phyloP scores from a whole-genome alignment of 2,797 vertebrate genomes.

The Syncerus caffer region DNA sequence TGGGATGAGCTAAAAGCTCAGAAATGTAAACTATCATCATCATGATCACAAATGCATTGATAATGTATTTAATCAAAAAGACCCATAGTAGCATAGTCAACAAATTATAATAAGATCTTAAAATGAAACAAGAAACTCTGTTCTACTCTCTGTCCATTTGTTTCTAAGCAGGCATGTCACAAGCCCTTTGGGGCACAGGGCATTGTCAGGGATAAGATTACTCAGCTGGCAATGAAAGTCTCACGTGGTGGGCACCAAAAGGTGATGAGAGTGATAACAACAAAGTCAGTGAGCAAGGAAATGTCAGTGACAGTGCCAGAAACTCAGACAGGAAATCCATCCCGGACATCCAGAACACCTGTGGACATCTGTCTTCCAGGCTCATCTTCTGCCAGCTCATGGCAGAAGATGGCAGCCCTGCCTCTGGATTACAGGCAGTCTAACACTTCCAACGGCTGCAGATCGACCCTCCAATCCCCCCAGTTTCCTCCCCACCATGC shows the following conservation, averaged over 20 bases:
- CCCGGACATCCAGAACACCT: background rate
- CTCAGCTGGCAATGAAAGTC: background rate
- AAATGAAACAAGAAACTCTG: background rate
- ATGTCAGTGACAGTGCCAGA: background rate
- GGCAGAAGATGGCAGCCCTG: background rate
- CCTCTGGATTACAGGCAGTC: too few relatives aligned
- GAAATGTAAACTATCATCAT: background rate
- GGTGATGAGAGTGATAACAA: background rate
- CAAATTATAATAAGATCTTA: background rate
- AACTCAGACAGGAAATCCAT: background rate
- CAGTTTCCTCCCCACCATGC: accelerated
- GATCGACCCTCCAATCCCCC: too few relatives aligned
- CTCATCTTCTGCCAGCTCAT: background rate
- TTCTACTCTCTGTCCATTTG: background rate
- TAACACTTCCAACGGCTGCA: background rate
- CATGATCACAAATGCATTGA: background rate
- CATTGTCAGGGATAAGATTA: background rate
- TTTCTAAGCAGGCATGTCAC: background rate
- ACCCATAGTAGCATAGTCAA: background rate
- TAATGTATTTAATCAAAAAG: background rate
- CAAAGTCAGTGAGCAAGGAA: background rate
- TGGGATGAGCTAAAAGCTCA: background rate
- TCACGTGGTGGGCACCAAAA: background rate
- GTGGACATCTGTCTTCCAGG: background rate
- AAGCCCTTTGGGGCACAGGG: background rate